Evolutionary conservation across 1,140 invertebrate genomes (phyloP).

Genomic region (Rhynchophorus ferrugineus): DNA sequence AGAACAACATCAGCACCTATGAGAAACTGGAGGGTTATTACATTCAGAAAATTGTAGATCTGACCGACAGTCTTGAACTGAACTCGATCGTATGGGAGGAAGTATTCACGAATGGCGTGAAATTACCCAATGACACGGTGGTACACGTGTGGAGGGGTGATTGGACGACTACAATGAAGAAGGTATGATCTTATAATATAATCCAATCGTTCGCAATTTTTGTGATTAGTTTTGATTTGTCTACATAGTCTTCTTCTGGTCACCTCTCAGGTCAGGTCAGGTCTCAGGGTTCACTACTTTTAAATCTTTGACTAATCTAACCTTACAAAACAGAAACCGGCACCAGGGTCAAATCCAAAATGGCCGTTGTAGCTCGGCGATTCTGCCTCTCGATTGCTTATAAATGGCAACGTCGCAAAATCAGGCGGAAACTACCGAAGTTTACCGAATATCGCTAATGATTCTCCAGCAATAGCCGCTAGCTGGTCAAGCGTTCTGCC

Average conservation of each 20-base stretch:
- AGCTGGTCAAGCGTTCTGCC: background rate
- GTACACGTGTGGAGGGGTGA: slow-evolving; percentile 64
- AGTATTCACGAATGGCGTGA: slow-evolving; percentile 73
- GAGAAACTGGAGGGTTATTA: slow-evolving; percentile 60
- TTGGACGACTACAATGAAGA: slow-evolving; percentile 10
- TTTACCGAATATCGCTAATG: too few relatives aligned
- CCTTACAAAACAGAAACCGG: too few relatives aligned
- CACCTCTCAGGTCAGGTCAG: too few relatives aligned
- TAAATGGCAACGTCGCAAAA: too few relatives aligned
- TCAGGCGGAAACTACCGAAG: too few relatives aligned
- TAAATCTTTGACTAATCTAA: too few relatives aligned
- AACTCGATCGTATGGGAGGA: slow-evolving; percentile 86
- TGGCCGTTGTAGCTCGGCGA: too few relatives aligned
- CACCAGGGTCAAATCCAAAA: too few relatives aligned
- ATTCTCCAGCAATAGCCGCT: too few relatives aligned
- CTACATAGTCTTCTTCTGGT: too few relatives aligned
- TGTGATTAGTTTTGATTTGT: background rate
- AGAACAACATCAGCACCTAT: slow-evolving; percentile 52
- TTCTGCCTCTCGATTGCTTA: too few relatives aligned
- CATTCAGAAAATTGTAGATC: slow-evolving; percentile 56
- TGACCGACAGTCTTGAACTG: slow-evolving; percentile 42
- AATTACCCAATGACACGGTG: slow-evolving; percentile 54
- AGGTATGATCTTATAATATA: slow-evolving; percentile 3
- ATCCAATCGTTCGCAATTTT: background rate
- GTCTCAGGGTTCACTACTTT: too few relatives aligned